Base-by-base conservation (phyloP, 2,888 invertebrate genomes). In the Cephus nigrinus region DNA sequence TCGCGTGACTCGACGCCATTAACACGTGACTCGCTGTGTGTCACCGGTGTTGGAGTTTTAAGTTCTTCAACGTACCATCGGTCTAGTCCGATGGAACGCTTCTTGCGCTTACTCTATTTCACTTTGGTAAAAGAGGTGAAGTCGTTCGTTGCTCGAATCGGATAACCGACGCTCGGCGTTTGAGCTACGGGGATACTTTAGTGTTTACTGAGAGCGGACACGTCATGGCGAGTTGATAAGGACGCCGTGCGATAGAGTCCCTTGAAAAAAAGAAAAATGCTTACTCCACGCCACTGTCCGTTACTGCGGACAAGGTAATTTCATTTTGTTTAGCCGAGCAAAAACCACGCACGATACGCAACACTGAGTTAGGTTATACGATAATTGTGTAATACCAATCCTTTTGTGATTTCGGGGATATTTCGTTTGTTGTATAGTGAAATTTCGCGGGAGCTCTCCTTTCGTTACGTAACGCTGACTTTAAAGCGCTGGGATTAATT, bases 181-280 rank as follows among this genome's bases (percentile, higher is more conserved):
- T 55, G 1, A 23, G 55, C 55, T 9, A 55, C 23, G 55, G 55
- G 55, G 15, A 55, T 23, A 23, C 55, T 55, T 55, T 23, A 55
- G 55, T 55, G 55, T 55, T 55, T 55, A 55, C 55, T 55, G 55
- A 55, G 55, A 55, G 23, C 55, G 55, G 55, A 23, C 23, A 55
- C 55, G 55, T 55, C 55, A 23, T 23, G 55, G 9, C 55, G 55
- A 23, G 55, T 55, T 23, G 55, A 55, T 55, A 55, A 55, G 55
- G 55, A 55, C 55, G 55, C 23, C 9, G 23, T 55, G 55, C 55
- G 80, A 81, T 79, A 82, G 81, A 78, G 76, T 55, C 23, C 55
- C 23, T 55, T 55, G 23, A 55, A 55, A 55, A 55, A 40, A 5
- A 0, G 2, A 55, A 55, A 11, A 12, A 12, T 4, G 15, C 1